Evolutionary conservation across 2,888 invertebrate species (phyloP), one percentile per base, ranked within the genome.

Genomic region (Apamea anceps): DNA sequence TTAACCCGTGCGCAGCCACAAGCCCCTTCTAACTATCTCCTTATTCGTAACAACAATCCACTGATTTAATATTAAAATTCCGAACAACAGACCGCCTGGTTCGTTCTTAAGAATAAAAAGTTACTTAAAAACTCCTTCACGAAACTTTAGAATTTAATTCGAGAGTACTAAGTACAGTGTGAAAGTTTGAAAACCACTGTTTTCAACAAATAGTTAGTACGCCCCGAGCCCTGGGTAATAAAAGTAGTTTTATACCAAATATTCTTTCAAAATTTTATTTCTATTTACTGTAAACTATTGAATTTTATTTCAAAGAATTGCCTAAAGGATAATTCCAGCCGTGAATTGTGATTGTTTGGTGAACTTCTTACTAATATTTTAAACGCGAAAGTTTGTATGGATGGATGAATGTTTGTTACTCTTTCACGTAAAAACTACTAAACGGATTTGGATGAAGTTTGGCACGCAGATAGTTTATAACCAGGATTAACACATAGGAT

Each of bases 101-200:
- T 13, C n/a, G 25, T 25, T 28, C 45, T n/a, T 10, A 32, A 32
- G 45, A 51, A 8, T 12, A 57, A 45, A 77, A 85, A 62, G 12
- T 62, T 45, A 45, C n/a, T 75, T 32, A 42, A 37, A 71, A 74
- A 70, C 25, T 28, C 45, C 66, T 42, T 0, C 54, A 15, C 63
- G 2, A 72, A 85, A 80, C 71, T 81, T 74, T 15, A 12, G 75
- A 72, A 81, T 62, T 86, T 86, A 68, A 73, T 73, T 63, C 75
- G n/a, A 13, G 82, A 83, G 37, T 77, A 37, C 68, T 25, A 45
- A 72, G 77, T 45, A 57, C 67, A 60, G n/a, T 25, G 57, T 68
- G 25, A 66, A 79, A 85, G 66, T 86, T 86, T 85, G 76, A 32
- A 77, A 42, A 68, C 76, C 70, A n/a, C 66, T 85, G 86, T 81